Evolutionary conservation across 1,140 invertebrate species (phyloP).

Genomic region (Neodiprion lecontei): DNA sequence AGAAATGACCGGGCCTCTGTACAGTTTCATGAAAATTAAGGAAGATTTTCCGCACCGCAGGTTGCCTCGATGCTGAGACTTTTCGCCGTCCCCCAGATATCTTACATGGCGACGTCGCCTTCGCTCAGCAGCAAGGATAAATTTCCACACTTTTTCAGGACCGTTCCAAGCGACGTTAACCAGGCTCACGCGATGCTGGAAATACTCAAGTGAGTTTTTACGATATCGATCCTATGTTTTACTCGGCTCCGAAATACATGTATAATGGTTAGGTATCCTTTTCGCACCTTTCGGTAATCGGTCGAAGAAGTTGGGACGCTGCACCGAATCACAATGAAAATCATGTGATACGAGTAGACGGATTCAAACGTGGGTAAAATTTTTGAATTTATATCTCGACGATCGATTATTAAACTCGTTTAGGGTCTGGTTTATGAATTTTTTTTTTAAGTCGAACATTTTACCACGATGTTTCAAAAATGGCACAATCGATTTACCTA

Average conservation of each 20-base stretch:
- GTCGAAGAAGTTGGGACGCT: not conserved
- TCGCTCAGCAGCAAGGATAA: constrained; percentile 63
- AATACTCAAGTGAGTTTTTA: constrained; percentile 61
- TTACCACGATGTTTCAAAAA: no score
- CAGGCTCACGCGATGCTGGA: constrained; percentile 67
- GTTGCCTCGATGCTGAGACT: constrained; percentile 65
- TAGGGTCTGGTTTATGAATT: no score
- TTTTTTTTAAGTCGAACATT: no score
- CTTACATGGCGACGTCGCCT: constrained; percentile 68
- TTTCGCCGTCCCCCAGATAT: constrained; percentile 68
- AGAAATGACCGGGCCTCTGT: no score
- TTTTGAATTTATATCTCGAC: no score
- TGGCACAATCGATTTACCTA: no score
- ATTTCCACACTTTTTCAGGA: constrained; percentile 69
- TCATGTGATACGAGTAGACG: no score
- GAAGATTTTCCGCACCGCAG: constrained; percentile 44
- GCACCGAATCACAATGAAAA: no score
- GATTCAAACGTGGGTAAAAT: no score
- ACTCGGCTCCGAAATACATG: not conserved
- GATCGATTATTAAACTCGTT: no score
- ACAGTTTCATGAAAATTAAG: not conserved
- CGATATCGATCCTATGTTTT: not conserved
- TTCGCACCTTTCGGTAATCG: no score
- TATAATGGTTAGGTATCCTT: not conserved
- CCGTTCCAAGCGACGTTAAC: constrained; percentile 68